These are phyloP conservation scores for Leptatherina wallacei DNA, from an alignment of 2,797 vertebrate species.

Conservation along the genomic window DNA sequence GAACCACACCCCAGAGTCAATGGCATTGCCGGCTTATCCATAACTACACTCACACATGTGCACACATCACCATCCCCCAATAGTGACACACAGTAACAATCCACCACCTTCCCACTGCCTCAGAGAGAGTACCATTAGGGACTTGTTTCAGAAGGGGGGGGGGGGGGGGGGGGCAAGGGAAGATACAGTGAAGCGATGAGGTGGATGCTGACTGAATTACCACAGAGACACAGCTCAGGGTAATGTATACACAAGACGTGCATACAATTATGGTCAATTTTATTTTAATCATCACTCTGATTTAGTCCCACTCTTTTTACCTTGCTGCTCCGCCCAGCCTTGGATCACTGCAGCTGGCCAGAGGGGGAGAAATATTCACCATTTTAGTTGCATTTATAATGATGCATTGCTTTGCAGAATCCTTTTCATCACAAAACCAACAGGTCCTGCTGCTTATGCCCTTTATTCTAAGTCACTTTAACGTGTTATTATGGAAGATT, in stretches of 20 bases:
- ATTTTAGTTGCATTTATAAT: slow-evolving; percentile 28
- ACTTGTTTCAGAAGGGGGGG: slow-evolving; percentile 55
- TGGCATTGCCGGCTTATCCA: slow-evolving; percentile 64
- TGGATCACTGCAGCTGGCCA: slow-evolving; percentile 9
- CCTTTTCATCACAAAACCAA: slow-evolving; percentile 35
- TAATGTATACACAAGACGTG: slow-evolving; percentile 39
- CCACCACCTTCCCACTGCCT: slow-evolving; percentile 68
- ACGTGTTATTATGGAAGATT: neutral
- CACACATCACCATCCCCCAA: slow-evolving; percentile 66
- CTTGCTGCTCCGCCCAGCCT: slow-evolving; percentile 26
- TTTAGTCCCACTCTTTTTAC: slow-evolving; percentile 25
- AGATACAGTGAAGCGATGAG: slow-evolving; percentile 20
- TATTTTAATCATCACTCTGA: slow-evolving; percentile 6
- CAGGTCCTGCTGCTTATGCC: slow-evolving; percentile 34
- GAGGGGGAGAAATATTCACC: slow-evolving; percentile 27
- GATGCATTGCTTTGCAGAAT: slow-evolving; percentile 16
- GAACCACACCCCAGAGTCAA: slow-evolving; percentile 81
- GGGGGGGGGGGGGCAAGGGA: neutral
- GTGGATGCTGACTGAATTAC: slow-evolving; percentile 51
- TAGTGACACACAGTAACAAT: slow-evolving; percentile 69
- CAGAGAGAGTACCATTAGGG: slow-evolving; percentile 68
- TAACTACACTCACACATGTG: slow-evolving; percentile 54
- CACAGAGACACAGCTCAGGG: slow-evolving; percentile 41
- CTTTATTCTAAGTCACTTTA: neutral
- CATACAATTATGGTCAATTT: slow-evolving; percentile 19